Base-by-base conservation (phyloP, 2,113 vertebrate species). In the Ceuthmochares aereus region DNA sequence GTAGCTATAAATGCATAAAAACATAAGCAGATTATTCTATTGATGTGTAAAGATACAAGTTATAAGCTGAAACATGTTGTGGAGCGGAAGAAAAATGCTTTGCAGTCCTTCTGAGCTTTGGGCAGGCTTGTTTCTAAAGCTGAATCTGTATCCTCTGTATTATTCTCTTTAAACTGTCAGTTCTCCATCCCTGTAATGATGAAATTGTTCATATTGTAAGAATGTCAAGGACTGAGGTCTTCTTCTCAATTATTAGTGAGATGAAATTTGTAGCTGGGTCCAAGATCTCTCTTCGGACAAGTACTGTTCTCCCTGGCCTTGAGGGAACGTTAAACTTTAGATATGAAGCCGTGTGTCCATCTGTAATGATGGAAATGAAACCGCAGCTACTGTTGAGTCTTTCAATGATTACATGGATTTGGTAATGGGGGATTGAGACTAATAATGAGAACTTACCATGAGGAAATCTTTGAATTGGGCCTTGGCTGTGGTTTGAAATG, bases 391-490 rank as follows among this genome's bases (percentile, higher is more conserved):
- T 59, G 91, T 58, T 9, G 32, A 14, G 22, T 37, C 45, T 70
- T 27, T 49, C 45, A 4, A 0, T 56, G 36, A 37, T 76, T 59
- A 45, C 12, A 1, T 23, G 18, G 30, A 37, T 73, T 64, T 81
- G 40, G 58, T 75, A 83, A 74, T 29, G 40, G 49, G 6, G 22
- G 55, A 58, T 34, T 54, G 74, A 86, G 60, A 42, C 15, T 55
- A 77, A 68, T 21, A 77, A 90, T 84, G 49, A 86, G 84, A 95
- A 69, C 74, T 89, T 94, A 97, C 81, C 69, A 9, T 27, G 23
- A 92, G 85, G 59, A 92, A 87, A 93, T 95, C 79, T 96, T 91
- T 63, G 29, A 62, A 87, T 88, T 32, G 84, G 78, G 18, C 18
- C 74, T 56, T 74, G 49, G 10, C n/a, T 90, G 42, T 23, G 89